Evolutionary conservation across 2,797 vertebrate genomes (phyloP).

Genomic region (Rhadinocentrus ornatus): DNA sequence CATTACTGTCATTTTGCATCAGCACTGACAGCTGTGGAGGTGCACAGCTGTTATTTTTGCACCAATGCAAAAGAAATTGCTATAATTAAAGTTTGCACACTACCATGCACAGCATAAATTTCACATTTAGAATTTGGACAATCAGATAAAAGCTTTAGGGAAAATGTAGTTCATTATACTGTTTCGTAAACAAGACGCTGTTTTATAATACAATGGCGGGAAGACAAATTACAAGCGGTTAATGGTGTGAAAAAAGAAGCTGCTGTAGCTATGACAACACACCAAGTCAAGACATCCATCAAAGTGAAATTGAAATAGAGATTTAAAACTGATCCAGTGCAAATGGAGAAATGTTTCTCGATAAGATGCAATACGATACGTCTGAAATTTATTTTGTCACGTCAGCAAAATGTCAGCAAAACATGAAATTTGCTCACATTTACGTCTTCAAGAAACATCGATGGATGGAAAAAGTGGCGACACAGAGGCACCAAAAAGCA

Average conservation of each 20-base stretch:
- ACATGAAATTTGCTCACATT: too few relatives aligned
- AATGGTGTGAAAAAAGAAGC: conserved; percentile 8
- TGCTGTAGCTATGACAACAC: background rate
- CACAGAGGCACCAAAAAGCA: background rate
- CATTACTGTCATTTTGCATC: background rate
- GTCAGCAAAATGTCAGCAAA: too few relatives aligned
- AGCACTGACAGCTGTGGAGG: background rate
- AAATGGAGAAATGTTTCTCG: background rate
- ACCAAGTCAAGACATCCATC: background rate
- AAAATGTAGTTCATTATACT: conserved; percentile 3
- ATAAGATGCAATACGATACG: too few relatives aligned
- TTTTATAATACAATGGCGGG: accelerated
- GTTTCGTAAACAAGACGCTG: background rate
- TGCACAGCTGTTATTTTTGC: background rate
- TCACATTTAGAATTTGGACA: background rate
- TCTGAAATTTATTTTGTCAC: too few relatives aligned
- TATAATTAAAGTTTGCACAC: conserved; percentile 1
- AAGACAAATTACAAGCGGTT: conserved; percentile 1
- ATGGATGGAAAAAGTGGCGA: background rate
- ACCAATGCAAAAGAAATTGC: background rate
- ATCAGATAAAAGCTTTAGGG: background rate
- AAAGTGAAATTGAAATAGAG: background rate
- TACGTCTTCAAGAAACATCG: background rate
- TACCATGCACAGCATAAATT: background rate
- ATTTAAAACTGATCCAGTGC: background rate